Base-by-base conservation (phyloP, 2,888 invertebrate genomes). In the Vesta saturnalis region DNA sequence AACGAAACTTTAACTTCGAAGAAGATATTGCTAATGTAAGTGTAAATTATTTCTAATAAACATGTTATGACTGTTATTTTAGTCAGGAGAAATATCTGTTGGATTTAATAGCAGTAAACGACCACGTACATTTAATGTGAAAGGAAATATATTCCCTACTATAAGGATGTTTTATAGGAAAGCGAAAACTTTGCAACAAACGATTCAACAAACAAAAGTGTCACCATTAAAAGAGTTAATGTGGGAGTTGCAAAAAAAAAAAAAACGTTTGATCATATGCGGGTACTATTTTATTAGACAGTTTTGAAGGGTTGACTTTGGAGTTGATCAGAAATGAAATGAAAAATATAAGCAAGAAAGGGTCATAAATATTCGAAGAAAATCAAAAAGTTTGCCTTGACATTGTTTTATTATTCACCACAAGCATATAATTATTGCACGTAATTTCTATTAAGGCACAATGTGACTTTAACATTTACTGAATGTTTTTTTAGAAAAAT, bases 391-490 rank as follows among this genome's bases (percentile, higher is more conserved):
- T 59, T 59, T 47, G 59, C 59, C 5, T 59, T 59, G 21, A 59
- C 22, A 1, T 19, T 59, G 21, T 21, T 46, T 5, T 59, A 59
- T 59, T 59, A 59, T 47, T 59, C 47, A 12, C 59, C 59, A 10
- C 39, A 59, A 22, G 59, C 59, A 47, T 59, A 59, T 21, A 21
- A 15, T 8, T 59, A 18, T 59, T 59, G 59, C 59, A 59, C 46
- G 59, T 47, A 46, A 59, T 46, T 2, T 43, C 14, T 1, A 19
- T 59, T 46, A 39, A 12, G 1, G 1, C 19, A 43, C 14, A 46
- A 12, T 59, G 1, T 16, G 18, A 14, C 22, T 19, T 43, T 12
- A n/a, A 15, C 43, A 6, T 46, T 21, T 14, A 46, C 1, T 21
- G 3, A 15, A n/a, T 47, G 12, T 59, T 19, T 46, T 1, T 59